Conservation (phyloP, 2,888 invertebrate genomes). For the Mesorhabditis belari region DNA sequence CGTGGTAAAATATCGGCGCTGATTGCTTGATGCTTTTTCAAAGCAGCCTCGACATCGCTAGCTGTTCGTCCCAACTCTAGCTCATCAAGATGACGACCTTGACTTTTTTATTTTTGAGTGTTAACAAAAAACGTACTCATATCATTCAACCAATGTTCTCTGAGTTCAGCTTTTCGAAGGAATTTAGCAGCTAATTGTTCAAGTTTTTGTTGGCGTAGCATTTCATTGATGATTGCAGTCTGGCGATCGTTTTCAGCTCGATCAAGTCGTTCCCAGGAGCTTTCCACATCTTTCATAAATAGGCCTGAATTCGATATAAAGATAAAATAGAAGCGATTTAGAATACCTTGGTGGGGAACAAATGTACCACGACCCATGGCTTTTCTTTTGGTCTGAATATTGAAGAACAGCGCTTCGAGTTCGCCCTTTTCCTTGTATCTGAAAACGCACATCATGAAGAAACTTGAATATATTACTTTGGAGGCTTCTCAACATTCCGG, state of each 20-base stretch:
- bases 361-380: constrained; percentile 65
- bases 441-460: constrained; percentile 64
- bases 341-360: constrained; percentile 48
- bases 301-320: constrained; percentile 64
- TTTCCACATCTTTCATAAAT: constrained; percentile 86
- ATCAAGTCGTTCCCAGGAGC: constrained; percentile 86
- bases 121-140: constrained; percentile 65
- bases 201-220: constrained; percentile 74
- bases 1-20: constrained; percentile 88
- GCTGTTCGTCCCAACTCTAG: constrained; percentile 68
- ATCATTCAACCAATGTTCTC: constrained; percentile 93
- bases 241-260: constrained; percentile 88
- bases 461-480: constrained; percentile 67
- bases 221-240: constrained; percentile 80
- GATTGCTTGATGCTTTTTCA: constrained; percentile 96
- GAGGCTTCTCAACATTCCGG: constrained; percentile 91
- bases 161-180: constrained; percentile 76
- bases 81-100: constrained; percentile 55
- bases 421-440: constrained; percentile 93
- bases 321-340: not conserved
- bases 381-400: constrained; percentile 89
- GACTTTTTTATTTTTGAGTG: not conserved
- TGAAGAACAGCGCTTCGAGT: constrained; percentile 89
- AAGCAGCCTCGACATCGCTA: constrained; percentile 87
- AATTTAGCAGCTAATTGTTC: constrained; percentile 93